Conservation (phyloP, 2,113 vertebrate genomes). For the Rhinichthys klamathensis region DNA sequence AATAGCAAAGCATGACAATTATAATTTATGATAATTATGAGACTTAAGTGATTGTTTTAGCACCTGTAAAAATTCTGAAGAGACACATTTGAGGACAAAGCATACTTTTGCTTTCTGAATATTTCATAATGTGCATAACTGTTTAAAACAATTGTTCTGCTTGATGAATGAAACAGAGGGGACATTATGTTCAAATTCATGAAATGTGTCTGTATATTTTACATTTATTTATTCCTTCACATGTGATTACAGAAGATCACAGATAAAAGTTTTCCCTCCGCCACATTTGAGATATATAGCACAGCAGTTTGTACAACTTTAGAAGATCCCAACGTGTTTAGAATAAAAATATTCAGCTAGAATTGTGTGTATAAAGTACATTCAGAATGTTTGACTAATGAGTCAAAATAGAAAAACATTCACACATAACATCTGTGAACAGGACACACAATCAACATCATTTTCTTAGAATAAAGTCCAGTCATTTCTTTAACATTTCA, state of each 20-base stretch:
- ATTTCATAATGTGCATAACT: not conserved
- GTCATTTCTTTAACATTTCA: constrained; percentile 35
- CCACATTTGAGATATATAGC: constrained; percentile 15
- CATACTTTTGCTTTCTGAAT: not conserved
- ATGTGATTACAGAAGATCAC: constrained; percentile 16
- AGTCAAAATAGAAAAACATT: constrained; percentile 32
- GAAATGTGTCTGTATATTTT: not conserved
- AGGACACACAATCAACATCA: constrained; percentile 17
- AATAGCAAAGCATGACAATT: not conserved
- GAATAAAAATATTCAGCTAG: not conserved
- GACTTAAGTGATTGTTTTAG: too few species aligned
- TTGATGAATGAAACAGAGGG: not conserved
- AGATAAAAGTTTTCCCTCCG: not conserved
- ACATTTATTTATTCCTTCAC: constrained; percentile 12
- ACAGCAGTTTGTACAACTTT: constrained; percentile 11
- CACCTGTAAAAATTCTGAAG: not conserved
- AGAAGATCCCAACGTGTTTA: constrained; percentile 6
- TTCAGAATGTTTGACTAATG: constrained; percentile 31
- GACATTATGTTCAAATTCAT: not conserved
- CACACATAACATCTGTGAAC: constrained; percentile 1
- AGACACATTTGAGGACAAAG: not conserved
- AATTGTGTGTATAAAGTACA: constrained; percentile 33
- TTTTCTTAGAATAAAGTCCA: constrained; percentile 38
- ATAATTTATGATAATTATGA: too few species aligned
- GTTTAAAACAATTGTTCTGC: not conserved